A percentile compares a stretch with the other conserved stretches of the same genome.
Evolutionary conservation across 2,113 vertebrate genomes (phyloP).

Genomic region (Crotophaga sulcirostris): DNA sequence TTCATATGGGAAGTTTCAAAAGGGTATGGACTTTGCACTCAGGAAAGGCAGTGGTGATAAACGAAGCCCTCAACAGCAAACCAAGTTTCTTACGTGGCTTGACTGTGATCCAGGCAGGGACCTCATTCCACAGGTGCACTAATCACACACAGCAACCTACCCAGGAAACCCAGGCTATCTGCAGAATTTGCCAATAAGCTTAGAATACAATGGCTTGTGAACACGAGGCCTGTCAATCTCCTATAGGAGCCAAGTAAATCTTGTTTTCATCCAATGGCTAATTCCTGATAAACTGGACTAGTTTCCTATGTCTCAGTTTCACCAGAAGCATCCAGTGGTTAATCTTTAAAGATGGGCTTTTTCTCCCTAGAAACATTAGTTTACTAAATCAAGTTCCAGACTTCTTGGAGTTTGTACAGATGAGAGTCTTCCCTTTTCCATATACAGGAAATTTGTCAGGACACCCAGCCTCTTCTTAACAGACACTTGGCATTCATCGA

Average conservation of each 20-base stretch:
- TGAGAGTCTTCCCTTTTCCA: not conserved
- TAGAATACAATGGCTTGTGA: not conserved
- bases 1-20: not conserved
- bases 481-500: not conserved
- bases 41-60: not conserved
- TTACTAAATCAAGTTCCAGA: not conserved
- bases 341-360: not conserved
- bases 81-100: not conserved
- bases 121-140: not conserved
- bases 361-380: not conserved
- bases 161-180: not conserved
- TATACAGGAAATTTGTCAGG: not conserved
- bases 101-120: not conserved
- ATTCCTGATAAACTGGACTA: not conserved
- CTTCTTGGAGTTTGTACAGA: not conserved
- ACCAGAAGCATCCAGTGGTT: not conserved
- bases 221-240: not conserved
- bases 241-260: not conserved
- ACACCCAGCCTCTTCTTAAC: not conserved
- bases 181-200: not conserved
- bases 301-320: not conserved
- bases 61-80: not conserved
- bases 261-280: not conserved
- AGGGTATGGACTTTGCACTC: not conserved
- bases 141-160: not conserved